phyloP scores from a whole-genome alignment of 2,888 invertebrate species.

The Micoletzkya japonica region DNA sequence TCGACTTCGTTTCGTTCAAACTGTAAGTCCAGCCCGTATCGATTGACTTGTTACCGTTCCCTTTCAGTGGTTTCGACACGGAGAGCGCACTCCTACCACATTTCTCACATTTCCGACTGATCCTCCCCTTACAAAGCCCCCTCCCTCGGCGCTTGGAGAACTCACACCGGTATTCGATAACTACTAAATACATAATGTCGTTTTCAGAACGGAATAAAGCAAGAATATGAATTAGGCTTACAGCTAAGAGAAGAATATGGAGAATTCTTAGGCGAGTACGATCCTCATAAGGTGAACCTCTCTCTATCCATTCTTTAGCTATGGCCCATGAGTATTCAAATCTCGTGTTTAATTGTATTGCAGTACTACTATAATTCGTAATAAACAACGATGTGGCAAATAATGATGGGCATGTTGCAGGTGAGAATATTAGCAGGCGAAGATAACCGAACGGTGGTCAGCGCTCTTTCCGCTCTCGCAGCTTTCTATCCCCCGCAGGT shows the following conservation, averaged over 20 bases:
- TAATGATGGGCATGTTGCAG: neutral
- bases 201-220: conserved; percentile 22
- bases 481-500: conserved; percentile 7
- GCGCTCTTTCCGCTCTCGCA: conserved; percentile 9
- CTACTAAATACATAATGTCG: neutral
- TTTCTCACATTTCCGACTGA: conserved; percentile 22
- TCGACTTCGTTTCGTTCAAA: conserved; percentile 22
- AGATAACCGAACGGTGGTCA: conserved; percentile 26
- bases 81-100: conserved; percentile 26
- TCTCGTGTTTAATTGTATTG: too few species aligned
- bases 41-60: neutral
- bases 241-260: conserved; percentile 14
- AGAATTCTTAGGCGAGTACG: conserved; percentile 21
- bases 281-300: neutral
- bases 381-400: too few species aligned
- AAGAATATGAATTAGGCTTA: conserved; percentile 18
- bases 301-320: too few species aligned
- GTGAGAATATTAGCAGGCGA: conserved; percentile 11
- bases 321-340: too few species aligned
- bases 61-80: conserved; percentile 28
- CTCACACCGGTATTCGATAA: conserved; percentile 16
- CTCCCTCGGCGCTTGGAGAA: conserved; percentile 14
- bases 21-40: conserved; percentile 3
- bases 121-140: neutral
- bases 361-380: too few species aligned